A percentile compares a stretch with the other conserved stretches of the same genome.
Conservation (phyloP, 1,140 invertebrate species). For the Papilio machaon region DNA sequence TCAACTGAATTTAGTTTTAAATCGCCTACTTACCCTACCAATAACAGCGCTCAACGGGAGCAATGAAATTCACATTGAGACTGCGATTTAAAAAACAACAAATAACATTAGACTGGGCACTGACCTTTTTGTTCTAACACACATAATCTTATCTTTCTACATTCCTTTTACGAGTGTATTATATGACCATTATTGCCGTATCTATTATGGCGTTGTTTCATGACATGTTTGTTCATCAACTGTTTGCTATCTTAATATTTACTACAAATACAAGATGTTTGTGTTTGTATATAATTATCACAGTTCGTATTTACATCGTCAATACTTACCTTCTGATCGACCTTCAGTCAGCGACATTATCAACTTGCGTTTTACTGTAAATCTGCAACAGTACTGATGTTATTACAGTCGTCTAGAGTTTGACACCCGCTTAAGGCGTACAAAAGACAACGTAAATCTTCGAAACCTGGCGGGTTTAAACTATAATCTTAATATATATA, state of each 20-base stretch:
- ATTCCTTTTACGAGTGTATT: slow-evolving; percentile 4
- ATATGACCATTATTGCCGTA: background rate
- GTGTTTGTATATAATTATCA: background rate
- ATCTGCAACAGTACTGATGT: background rate
- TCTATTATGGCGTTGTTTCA: background rate
- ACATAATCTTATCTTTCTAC: slow-evolving; percentile 6
- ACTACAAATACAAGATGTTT: background rate
- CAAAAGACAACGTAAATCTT: too few species aligned
- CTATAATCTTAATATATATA: too few species aligned
- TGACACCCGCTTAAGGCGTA: too few species aligned
- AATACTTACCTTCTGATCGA: background rate
- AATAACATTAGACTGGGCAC: background rate
- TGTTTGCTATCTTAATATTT: background rate
- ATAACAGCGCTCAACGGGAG: background rate
- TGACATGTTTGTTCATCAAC: background rate
- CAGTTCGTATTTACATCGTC: background rate
- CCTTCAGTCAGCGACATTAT: background rate
- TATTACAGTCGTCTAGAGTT: too few species aligned
- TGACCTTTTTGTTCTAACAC: background rate
- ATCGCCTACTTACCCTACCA: too few species aligned
- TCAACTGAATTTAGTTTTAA: too few species aligned
- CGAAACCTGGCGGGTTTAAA: too few species aligned
- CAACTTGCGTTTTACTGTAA: too few species aligned
- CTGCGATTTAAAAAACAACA: background rate
- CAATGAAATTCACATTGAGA: background rate